Base-by-base conservation (phyloP, 2,888 invertebrate species). In the Byasa hedistus region DNA sequence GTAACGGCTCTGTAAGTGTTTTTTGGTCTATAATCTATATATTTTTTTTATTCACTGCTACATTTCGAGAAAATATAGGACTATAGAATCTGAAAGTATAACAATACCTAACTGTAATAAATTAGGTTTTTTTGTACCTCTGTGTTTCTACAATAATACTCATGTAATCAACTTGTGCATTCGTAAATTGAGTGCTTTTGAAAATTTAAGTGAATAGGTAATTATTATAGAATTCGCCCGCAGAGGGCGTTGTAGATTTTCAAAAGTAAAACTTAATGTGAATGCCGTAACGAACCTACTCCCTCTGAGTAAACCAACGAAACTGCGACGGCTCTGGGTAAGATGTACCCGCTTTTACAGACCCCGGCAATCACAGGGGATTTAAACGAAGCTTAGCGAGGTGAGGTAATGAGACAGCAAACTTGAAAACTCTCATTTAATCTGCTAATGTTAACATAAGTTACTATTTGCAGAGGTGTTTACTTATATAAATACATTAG, bases 351-450 rank as follows among this genome's bases (percentile, higher is more conserved):
- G 63, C 64, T 67, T 59, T 67, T 57, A 64, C 59, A 64, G 64
- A 60, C 64, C 63, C 51, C 44, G 67, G 64, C 63, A 62, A 55
- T 69, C 71, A 68, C 69, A 59, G 63, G 72, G 65, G 70, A 69
- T 62, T 68, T 65, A 59, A 71, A 66, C 71, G 64, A 44, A 57
- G 62, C 66, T 68, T 61, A 66, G 61, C 60, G 60, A 67, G 67
- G 59, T 60, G 60, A 59, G 64, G 57, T 67, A 68, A 72, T 71
- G 70, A 68, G 69, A 68, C 70, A 65, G 64, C 70, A 64, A 71
- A 71, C 71, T 71, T 69, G 44, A 65, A 66, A 72, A 72, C 69
- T 71, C 66, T 65, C 71, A 69, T 73, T 70, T 71, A 70, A 71
- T 70, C 68, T 68, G 59, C 64, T 69, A 70, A 68, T 70, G 69